phyloP scores from a whole-genome alignment of 2,888 invertebrate genomes.

The Ommatoiulus sabulosus region DNA sequence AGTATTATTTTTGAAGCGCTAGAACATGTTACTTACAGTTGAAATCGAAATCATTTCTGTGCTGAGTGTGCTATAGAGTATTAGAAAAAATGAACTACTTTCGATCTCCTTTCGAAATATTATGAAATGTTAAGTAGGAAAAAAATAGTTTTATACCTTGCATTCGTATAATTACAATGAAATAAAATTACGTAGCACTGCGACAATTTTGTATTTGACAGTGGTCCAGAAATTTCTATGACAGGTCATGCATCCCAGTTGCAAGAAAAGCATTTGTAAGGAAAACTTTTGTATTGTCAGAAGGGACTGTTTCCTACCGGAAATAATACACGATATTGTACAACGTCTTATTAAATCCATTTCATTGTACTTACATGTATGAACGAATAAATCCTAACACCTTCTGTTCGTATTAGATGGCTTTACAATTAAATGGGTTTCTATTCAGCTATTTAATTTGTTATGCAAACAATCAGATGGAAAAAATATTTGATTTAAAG shows the following conservation, averaged over 20 bases:
- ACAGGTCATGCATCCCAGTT: neutral
- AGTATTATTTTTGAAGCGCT: neutral
- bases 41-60: neutral
- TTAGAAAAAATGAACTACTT: neutral
- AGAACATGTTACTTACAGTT: neutral
- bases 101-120: neutral
- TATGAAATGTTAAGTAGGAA: neutral
- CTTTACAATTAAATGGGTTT: neutral
- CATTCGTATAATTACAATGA: neutral
- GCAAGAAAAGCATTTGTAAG: neutral
- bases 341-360: neutral
- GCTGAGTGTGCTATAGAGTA: neutral
- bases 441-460: neutral
- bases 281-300: constrained; percentile 20
- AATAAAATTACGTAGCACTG: constrained; percentile 29
- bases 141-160: constrained; percentile 19
- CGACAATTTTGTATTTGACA: neutral
- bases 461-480: neutral
- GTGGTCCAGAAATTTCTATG: neutral
- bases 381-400: constrained; percentile 9
- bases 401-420: neutral
- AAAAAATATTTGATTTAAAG: neutral
- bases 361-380: neutral
- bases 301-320: neutral
- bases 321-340: neutral